These are phyloP conservation scores for Leptatherina wallacei DNA, from an alignment of 2,797 vertebrate genomes.

Conservation along the genomic window DNA sequence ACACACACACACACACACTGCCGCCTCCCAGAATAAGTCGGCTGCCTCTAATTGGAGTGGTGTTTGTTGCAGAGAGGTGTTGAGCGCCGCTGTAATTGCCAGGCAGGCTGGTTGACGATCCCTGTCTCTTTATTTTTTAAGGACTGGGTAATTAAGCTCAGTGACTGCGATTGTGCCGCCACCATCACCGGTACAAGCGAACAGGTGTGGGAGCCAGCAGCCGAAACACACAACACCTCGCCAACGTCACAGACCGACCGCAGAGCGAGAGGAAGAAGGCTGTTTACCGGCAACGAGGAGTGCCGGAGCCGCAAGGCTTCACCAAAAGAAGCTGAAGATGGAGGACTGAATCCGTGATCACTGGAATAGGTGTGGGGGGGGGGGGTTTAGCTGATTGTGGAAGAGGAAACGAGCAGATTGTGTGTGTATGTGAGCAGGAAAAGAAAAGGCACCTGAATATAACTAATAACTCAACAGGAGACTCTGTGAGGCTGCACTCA, in stretches of 20 bases:
- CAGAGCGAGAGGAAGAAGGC: constrained; percentile 47
- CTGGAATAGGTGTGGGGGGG: constrained; percentile 9
- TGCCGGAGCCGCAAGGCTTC: constrained; percentile 28
- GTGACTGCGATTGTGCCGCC: constrained; percentile 60
- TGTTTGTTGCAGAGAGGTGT: constrained; percentile 76
- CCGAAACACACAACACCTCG: constrained; percentile 34
- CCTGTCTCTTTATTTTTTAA: constrained; percentile 82
- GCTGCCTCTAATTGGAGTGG: constrained; percentile 80
- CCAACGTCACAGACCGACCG: constrained; percentile 55
- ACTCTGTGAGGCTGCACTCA: constrained; percentile 14
- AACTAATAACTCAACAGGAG: constrained; percentile 38
- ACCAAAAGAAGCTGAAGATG: constrained; percentile 28
- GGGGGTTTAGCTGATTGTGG: constrained; percentile 40
- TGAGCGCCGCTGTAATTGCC: constrained; percentile 81
- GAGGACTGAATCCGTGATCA: constrained; percentile 36
- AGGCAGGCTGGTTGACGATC: constrained; percentile 76
- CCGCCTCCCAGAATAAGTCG: constrained; percentile 70
- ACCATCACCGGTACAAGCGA: constrained; percentile 41
- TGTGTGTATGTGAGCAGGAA: constrained; percentile 25
- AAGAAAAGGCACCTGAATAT: constrained; percentile 49
- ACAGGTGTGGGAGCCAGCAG: constrained; percentile 67
- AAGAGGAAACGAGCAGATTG: constrained; percentile 52
- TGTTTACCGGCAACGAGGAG: constrained; percentile 27
- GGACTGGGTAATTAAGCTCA: constrained; percentile 80
- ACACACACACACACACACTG: constrained; percentile 29